These are phyloP conservation scores for Excalfactoria chinensis DNA, from an alignment of 2,113 vertebrate genomes.

Conservation along the genomic window DNA sequence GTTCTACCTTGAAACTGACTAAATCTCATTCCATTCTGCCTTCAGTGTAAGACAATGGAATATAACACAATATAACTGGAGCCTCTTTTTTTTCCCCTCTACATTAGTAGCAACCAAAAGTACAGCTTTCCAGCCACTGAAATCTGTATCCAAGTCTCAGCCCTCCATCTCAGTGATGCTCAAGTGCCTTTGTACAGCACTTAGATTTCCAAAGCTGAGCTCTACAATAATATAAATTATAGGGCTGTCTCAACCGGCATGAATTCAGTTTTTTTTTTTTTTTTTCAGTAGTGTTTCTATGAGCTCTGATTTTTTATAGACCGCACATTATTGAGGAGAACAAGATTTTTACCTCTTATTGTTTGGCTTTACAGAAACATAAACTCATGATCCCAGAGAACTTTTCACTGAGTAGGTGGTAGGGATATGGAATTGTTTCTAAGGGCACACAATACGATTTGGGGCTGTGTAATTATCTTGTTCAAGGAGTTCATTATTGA, in stretches of 20 bases:
- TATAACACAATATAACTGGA: neutral
- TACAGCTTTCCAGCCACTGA: too few relatives aligned
- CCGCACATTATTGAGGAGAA: neutral
- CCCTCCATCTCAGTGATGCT: neutral
- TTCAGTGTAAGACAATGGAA: neutral
- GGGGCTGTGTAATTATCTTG: neutral
- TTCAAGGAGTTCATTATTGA: neutral
- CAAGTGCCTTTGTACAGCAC: neutral
- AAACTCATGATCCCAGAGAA: neutral
- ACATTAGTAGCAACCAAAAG: rapidly evolving
- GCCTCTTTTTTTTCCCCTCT: neutral
- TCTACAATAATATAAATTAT: rapidly evolving
- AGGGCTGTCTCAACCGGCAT: rapidly evolving
- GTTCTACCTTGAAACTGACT: neutral
- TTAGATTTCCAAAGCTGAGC: neutral
- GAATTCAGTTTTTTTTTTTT: neutral
- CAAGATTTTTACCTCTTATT: neutral
- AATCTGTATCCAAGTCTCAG: neutral
- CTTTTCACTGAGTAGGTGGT: neutral
- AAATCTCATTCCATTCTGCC: neutral
- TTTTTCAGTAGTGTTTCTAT: neutral
- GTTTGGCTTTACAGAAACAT: neutral
- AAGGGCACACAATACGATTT: neutral
- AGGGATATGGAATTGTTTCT: neutral
- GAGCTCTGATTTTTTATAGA: neutral